These are phyloP conservation scores for Goniozus legneri DNA, from an alignment of 1,140 invertebrate species.

Conservation along the genomic window DNA sequence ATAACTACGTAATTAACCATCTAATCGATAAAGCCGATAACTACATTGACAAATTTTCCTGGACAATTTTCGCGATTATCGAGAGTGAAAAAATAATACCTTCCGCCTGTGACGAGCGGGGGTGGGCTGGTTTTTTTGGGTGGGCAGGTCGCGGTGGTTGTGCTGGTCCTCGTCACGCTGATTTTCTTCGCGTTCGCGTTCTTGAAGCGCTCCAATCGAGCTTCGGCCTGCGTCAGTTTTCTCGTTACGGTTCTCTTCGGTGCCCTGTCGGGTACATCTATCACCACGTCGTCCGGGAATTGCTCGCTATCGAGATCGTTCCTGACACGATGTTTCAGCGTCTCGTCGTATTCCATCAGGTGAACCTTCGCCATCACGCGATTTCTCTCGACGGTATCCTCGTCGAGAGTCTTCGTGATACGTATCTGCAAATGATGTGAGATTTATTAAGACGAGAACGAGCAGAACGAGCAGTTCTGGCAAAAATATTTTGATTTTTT, in stretches of 20 bases:
- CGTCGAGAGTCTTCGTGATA: constrained; percentile 23
- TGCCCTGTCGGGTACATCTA: constrained; percentile 32
- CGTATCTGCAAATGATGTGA: no score
- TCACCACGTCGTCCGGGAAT: constrained; percentile 29
- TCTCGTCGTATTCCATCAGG: constrained; percentile 33
- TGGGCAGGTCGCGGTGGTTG: neutral
- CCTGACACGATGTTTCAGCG: constrained; percentile 29
- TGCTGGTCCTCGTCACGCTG: constrained; percentile 6
- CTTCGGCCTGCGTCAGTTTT: constrained; percentile 35
- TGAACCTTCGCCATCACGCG: constrained; percentile 37
- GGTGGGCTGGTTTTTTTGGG: no score
- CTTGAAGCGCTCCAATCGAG: constrained; percentile 39
- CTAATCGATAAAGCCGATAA: no score
- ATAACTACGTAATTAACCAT: no score
- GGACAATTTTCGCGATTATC: no score
- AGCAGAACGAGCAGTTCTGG: no score
- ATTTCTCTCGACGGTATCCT: constrained; percentile 35
- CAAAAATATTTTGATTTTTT: no score
- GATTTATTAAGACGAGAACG: no score
- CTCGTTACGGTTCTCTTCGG: constrained; percentile 29
- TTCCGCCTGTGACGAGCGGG: no score
- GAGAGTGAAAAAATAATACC: no score
- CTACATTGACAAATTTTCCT: neutral
- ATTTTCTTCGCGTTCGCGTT: constrained; percentile 32
- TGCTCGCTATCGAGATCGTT: constrained; percentile 36